These are phyloP conservation scores for Ranitomeya variabilis DNA, from an alignment of 2,113 vertebrate species.

Conservation along the genomic window DNA sequence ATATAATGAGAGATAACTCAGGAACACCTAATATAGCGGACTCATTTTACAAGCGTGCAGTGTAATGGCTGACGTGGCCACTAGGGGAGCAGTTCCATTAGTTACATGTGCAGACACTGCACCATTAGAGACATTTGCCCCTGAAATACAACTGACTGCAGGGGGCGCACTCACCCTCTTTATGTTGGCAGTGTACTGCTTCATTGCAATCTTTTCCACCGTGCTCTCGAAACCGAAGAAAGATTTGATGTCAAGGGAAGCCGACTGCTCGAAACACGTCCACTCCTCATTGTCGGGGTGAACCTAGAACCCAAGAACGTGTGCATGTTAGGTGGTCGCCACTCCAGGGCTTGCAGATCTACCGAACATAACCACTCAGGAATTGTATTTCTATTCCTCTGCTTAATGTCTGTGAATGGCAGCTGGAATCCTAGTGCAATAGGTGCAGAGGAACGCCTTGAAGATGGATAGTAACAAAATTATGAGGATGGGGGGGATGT, in stretches of 20 bases:
- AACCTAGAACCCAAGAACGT: constrained; percentile 68
- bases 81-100: background rate
- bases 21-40: no score
- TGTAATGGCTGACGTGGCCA: background rate
- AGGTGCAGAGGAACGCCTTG: no score
- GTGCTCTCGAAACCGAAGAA: constrained; percentile 84
- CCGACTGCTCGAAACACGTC: constrained; percentile 84
- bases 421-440: no score
- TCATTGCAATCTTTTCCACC: constrained; percentile 85
- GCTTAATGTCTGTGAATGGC: no score
- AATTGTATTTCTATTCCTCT: no score
- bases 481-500: background rate
- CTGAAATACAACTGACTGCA: background rate
- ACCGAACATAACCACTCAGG: no score
- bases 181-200: constrained; percentile 81
- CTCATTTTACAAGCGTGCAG: background rate
- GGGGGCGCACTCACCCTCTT: constrained; percentile 71
- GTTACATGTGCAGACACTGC: no score
- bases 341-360: no score
- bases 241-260: constrained; percentile 81
- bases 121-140: background rate
- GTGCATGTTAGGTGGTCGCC: background rate
- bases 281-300: constrained; percentile 85
- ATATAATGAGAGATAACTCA: no score
- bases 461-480: no score